Evolutionary conservation across 2,797 vertebrate genomes (phyloP).

Genomic region (Cygnus olor): DNA sequence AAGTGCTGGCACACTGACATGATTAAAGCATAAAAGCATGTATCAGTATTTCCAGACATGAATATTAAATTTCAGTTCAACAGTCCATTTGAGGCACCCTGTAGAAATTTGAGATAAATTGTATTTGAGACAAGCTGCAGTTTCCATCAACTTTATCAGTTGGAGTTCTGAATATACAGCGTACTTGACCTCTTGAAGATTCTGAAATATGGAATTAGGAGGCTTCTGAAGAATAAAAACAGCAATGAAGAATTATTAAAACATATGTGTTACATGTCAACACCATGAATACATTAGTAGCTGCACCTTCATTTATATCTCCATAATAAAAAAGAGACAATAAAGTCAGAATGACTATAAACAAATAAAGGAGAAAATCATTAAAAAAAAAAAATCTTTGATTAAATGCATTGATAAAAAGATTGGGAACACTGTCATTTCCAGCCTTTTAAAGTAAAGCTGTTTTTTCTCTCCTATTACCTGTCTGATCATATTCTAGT

Average conservation of each 20-base stretch:
- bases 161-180: background rate
- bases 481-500: background rate
- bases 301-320: background rate
- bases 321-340: background rate
- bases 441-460: background rate
- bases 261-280: background rate
- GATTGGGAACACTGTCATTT: rapidly evolving
- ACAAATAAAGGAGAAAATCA: background rate
- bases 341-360: background rate
- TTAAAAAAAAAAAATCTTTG: background rate
- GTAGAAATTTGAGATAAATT: background rate
- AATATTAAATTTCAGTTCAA: background rate
- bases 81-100: background rate
- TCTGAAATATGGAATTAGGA: background rate
- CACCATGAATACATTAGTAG: background rate
- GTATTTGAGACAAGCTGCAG: background rate
- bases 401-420: background rate
- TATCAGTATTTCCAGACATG: background rate
- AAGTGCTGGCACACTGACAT: background rate
- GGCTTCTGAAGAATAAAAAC: background rate
- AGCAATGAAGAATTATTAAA: background rate
- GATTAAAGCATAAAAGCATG: background rate
- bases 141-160: background rate
- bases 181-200: background rate
- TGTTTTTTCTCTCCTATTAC: background rate